Conservation (phyloP, 2,888 invertebrate species). For the Siphlonurus alternatus region DNA sequence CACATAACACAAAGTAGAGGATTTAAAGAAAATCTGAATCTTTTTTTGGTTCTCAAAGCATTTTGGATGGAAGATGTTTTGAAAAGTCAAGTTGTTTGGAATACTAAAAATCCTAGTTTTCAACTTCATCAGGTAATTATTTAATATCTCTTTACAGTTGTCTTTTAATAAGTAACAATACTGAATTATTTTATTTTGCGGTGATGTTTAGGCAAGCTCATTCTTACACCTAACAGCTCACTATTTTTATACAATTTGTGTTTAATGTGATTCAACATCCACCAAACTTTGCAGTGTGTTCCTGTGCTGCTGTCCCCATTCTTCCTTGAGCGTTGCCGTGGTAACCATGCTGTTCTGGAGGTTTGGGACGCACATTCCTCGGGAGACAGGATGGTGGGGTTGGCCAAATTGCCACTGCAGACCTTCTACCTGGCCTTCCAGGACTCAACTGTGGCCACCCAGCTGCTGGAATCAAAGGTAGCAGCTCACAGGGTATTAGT, state of each 20-base stretch:
- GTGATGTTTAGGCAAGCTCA: no score
- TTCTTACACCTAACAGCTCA: no score
- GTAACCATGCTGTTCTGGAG: slow-evolving; percentile 37
- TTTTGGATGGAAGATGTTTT: slow-evolving; percentile 31
- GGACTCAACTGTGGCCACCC: slow-evolving; percentile 34
- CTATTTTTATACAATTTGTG: no score
- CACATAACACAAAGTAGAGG: neutral
- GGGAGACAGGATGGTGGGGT: slow-evolving; percentile 29
- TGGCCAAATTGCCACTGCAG: slow-evolving; percentile 37
- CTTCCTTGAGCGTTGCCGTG: slow-evolving; percentile 34
- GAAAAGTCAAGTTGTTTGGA: slow-evolving; percentile 26
- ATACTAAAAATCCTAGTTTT: slow-evolving; percentile 29
- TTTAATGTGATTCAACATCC: no score
- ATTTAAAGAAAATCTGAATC: slow-evolving; percentile 17
- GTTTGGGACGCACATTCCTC: slow-evolving; percentile 29
- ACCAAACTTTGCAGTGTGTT: no score
- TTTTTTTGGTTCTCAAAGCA: slow-evolving; percentile 30
- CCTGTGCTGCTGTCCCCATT: slow-evolving; percentile 35
- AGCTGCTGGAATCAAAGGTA: slow-evolving; percentile 36
- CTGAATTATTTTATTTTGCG: no score
- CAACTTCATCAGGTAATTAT: slow-evolving; percentile 30
- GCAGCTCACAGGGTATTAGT: slow-evolving; percentile 9
- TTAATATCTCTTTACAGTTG: neutral
- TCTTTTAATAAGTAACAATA: slow-evolving; percentile 1
- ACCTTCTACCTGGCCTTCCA: slow-evolving; percentile 41